These are phyloP conservation scores for Oncorhynchus kisutch DNA, from an alignment of 2,113 vertebrate species.

Conservation along the genomic window DNA sequence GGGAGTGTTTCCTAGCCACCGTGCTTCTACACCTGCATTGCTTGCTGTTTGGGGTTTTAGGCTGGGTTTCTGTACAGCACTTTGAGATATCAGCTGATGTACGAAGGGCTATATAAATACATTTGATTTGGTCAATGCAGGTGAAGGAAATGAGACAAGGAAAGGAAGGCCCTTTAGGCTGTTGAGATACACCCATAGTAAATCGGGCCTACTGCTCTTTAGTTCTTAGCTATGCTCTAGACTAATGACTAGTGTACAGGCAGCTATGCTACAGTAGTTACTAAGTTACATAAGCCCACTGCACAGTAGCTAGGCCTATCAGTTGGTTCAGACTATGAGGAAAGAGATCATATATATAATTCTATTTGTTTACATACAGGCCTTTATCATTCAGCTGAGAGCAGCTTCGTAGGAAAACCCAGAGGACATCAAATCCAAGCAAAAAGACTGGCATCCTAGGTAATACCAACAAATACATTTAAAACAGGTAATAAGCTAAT, in stretches of 20 bases:
- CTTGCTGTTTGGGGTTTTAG: too few species aligned
- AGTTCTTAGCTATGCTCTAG: slow-evolving; percentile 48
- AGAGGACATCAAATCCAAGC: slow-evolving; percentile 34
- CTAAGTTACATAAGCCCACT: background rate
- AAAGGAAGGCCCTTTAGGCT: background rate
- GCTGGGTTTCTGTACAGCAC: too few species aligned
- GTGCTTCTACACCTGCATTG: too few species aligned
- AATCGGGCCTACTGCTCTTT: slow-evolving; percentile 66
- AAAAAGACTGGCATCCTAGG: slow-evolving; percentile 46
- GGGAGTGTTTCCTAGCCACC: too few species aligned
- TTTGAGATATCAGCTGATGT: too few species aligned
- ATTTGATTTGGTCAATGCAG: too few species aligned
- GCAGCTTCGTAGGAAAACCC: slow-evolving; percentile 21
- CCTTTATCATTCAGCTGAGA: slow-evolving; percentile 39
- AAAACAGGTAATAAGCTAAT: slow-evolving; percentile 66
- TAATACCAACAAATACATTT: slow-evolving; percentile 53
- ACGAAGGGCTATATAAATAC: too few species aligned
- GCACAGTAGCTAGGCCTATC: slow-evolving; percentile 18
- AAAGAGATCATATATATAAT: slow-evolving; percentile 11
- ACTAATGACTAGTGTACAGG: slow-evolving; percentile 17
- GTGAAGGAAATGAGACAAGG: background rate
- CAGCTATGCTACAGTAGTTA: slow-evolving; percentile 45
- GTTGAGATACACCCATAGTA: slow-evolving; percentile 27
- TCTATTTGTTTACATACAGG: slow-evolving; percentile 35
- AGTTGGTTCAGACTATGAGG: background rate